Evolutionary conservation across 2,888 invertebrate species (phyloP).

Genomic region (Pyrrhia umbra): DNA sequence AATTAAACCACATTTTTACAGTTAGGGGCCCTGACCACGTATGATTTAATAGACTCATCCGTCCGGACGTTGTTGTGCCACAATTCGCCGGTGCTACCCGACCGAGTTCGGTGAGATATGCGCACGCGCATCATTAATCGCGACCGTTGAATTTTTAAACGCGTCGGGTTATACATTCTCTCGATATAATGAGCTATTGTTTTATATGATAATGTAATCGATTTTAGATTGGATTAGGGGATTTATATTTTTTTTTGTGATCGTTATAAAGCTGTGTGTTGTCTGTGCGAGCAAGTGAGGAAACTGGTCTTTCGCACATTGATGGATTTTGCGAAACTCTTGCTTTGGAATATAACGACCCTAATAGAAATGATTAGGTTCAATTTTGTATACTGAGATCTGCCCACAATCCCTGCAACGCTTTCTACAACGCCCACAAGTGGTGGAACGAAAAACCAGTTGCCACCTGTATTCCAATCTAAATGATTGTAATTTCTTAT

Average conservation of each 20-base stretch:
- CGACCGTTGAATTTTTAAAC: conserved; percentile 18
- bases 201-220: conserved; percentile 38
- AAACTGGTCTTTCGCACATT: no score
- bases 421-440: not conserved
- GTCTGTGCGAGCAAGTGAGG: no score
- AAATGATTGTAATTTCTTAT: not conserved
- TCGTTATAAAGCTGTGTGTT: not conserved
- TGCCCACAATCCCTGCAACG: not conserved
- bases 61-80: conserved; percentile 73
- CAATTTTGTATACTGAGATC: no score
- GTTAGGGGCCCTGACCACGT: conserved; percentile 83
- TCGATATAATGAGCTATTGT: conserved; percentile 36
- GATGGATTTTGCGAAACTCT: no score
- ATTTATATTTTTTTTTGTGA: conserved; percentile 19
- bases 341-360: no score
- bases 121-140: conserved; percentile 29
- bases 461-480: not conserved
- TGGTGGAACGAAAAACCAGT: not conserved
- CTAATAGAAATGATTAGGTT: no score
- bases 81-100: conserved; percentile 63
- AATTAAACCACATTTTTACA: conserved; percentile 71
- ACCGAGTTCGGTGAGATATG: conserved; percentile 44
- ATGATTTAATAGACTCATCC: conserved; percentile 83
- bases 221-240: conserved; percentile 39
- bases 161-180: conserved; percentile 28